Conservation (phyloP, 2,797 vertebrate genomes). For the Trematomus bernacchii region DNA sequence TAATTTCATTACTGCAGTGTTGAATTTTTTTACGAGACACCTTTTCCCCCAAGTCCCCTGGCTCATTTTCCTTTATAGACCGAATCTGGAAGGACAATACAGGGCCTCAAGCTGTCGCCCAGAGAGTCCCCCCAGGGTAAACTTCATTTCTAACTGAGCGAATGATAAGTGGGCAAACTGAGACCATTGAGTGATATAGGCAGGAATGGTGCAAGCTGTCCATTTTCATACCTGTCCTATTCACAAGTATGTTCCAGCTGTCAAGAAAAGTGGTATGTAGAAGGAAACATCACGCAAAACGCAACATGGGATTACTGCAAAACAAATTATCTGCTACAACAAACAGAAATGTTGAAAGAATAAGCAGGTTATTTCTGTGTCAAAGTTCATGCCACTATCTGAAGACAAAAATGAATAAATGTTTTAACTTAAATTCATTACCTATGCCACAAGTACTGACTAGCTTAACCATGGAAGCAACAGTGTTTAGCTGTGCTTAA, state of each 20-base stretch:
- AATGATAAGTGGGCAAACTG: slow-evolving; percentile 54
- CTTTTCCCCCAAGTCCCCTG: slow-evolving; percentile 67
- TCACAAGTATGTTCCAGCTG: slow-evolving; percentile 15
- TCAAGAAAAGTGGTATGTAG: neutral
- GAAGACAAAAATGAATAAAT: neutral
- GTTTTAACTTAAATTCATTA: neutral
- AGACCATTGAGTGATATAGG: slow-evolving; percentile 30
- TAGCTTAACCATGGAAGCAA: neutral
- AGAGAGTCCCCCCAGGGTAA: slow-evolving; percentile 47
- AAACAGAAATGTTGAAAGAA: neutral
- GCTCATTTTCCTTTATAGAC: slow-evolving; percentile 76
- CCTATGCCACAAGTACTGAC: neutral
- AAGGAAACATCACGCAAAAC: neutral
- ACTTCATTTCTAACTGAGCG: slow-evolving; percentile 53
- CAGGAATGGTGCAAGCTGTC: slow-evolving; percentile 12
- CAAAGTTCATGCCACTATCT: neutral
- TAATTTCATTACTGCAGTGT: slow-evolving; percentile 73
- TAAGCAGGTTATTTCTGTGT: neutral
- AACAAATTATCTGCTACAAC: neutral
- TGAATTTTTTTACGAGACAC: slow-evolving; percentile 75
- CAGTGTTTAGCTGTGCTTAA: neutral
- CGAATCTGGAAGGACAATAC: slow-evolving; percentile 62
- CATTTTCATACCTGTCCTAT: slow-evolving; percentile 10
- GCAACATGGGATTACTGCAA: neutral
- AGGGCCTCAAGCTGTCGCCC: slow-evolving; percentile 11